Evolutionary conservation across 2,888 invertebrate genomes (phyloP), one percentile per base, ranked within the genome.

Genomic region (Papilio elwesi): DNA sequence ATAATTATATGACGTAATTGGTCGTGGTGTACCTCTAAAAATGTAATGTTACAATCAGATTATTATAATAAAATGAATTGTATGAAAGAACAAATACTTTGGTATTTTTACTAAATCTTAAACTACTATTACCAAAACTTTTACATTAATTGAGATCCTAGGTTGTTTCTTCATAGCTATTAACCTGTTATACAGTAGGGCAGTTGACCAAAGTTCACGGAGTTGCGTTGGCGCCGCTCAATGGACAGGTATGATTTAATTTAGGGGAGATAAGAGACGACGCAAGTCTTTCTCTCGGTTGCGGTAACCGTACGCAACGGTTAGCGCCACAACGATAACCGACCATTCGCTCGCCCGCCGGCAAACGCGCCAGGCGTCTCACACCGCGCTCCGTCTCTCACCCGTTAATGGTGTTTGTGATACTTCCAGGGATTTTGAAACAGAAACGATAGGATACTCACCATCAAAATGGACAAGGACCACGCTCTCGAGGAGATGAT

Each of bases 401-500:
- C 74, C 82, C 81, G 84, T 86, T 88, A 89, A 91, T 92, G 90
- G 89, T 91, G 90, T 83, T 87, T 87, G 89, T 90, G 88, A 83
- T 79, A 79, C 71, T 87, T 85, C 78, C 88, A 88, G 87, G 86
- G 84, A 76, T 82, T 81, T 74, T 78, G 76, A 76, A 76, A 75
- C 75, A 75, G 73, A 78, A 73, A 70, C 76, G 71, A 77, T 38
- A 47, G 52, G 51, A 74, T 75, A 72, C 74, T 73, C 71, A 59
- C 68, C 74, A 6, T 63, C 78, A 88, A 68, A 84, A 95, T 95
- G 95, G 95, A 95, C 82, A 95, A 95, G 85, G 95, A 95, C 89
- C 94, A 92, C 81, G 95, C 95, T 47, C 83, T 96, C 71, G 95
- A 96, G 83, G 95, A 95, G 79, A 94, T 95, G 85, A 95, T 96